A percentile compares a stretch with the other conserved stretches of the same genome.
Conservation (phyloP, 2,113 vertebrate species). For the Lepisosteus oculatus region DNA sequence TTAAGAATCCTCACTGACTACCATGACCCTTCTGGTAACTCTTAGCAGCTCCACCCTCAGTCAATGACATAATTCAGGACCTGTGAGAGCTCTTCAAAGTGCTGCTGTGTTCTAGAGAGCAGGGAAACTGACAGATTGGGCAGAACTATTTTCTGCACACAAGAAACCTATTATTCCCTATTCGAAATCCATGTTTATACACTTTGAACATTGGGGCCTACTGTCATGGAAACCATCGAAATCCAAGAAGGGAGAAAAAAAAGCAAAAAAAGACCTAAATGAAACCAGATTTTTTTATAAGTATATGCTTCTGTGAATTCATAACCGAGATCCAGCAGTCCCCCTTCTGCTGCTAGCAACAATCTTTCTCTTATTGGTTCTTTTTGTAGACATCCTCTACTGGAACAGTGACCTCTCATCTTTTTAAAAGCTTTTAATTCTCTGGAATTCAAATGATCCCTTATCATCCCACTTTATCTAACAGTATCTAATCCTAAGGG, state of each 20-base stretch:
- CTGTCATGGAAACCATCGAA: slow-evolving; percentile 55
- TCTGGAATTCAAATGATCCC: too few species aligned
- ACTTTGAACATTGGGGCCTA: slow-evolving; percentile 59
- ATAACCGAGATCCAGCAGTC: neutral
- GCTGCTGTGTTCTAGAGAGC: slow-evolving; percentile 10
- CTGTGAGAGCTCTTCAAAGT: neutral
- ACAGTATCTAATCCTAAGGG: too few species aligned
- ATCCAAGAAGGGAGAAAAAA: slow-evolving; percentile 27
- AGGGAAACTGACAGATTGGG: slow-evolving; percentile 24
- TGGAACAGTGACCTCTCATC: too few species aligned
- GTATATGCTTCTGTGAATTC: neutral
- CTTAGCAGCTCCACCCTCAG: neutral
- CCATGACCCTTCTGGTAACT: slow-evolving; percentile 4
- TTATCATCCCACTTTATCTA: too few species aligned
- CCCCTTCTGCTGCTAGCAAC: neutral
- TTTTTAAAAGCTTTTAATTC: too few species aligned
- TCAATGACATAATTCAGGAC: slow-evolving; percentile 2
- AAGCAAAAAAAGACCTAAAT: neutral
- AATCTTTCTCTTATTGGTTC: neutral
- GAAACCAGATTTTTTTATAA: slow-evolving; percentile 3
- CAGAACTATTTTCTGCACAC: slow-evolving; percentile 54
- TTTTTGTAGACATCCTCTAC: neutral
- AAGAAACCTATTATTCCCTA: slow-evolving; percentile 67
- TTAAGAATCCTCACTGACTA: neutral
- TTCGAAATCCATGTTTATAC: slow-evolving; percentile 22